Percentiles rank a stretch among this genome's conserved stretches.
Conservation (phyloP, 2,888 invertebrate species). For the Drosophila histrio region DNA sequence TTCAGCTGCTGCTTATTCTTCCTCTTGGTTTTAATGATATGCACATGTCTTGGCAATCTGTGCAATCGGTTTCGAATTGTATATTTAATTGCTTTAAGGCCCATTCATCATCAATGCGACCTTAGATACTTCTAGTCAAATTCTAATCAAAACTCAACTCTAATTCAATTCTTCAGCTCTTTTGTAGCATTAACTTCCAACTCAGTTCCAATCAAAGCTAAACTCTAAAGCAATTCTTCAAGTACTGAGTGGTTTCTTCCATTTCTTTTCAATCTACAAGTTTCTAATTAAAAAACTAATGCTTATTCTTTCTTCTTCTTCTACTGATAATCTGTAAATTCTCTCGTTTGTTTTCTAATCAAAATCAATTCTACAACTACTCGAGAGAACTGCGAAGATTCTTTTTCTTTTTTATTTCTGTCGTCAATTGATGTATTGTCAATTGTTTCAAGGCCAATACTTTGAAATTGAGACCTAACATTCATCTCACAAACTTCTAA, state of each 20-base stretch:
- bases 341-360: neutral
- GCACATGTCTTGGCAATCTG: conserved; percentile 53
- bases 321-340: neutral
- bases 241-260: neutral
- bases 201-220: neutral
- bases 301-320: neutral
- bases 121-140: neutral
- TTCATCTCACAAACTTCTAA: neutral
- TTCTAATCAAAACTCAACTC: conserved; percentile 1
- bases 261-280: neutral
- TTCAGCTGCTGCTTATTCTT: neutral
- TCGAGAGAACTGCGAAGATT: neutral
- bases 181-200: neutral
- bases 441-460: neutral
- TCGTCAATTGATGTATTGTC: conserved; percentile 5
- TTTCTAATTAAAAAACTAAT: too few relatives aligned
- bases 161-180: neutral
- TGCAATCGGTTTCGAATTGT: conserved; percentile 23
- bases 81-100: conserved; percentile 10
- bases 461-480: neutral
- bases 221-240: neutral
- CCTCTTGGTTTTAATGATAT: conserved; percentile 46
- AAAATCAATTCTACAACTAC: neutral
- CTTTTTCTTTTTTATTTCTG: neutral
- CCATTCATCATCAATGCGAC: neutral